Evolutionary conservation across 2,797 vertebrate genomes (phyloP), one percentile per base, ranked within the genome.

Genomic region (Antrozous pallidus): DNA sequence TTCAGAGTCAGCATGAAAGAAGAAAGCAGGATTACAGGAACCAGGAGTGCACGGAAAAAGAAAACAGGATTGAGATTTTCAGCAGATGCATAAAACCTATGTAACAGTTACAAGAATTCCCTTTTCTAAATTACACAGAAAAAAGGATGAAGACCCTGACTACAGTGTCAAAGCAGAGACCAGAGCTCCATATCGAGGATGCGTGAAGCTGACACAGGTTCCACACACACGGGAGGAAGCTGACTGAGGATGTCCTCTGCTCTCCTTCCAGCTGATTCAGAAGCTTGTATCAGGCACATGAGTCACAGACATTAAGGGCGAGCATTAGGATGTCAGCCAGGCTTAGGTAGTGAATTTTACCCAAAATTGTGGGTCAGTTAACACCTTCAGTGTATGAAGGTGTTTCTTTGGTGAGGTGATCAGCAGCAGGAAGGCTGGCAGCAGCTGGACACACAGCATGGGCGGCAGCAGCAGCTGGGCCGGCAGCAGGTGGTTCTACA

Each of bases 171-270:
- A 47, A 79, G 24, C 36, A 8, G 13, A 73, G 63, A 13, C 8
- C 26, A 40, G 3, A 2, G 5, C 26, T 54, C 22, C 1, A 3
- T 0, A 1, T 4, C 0, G 1, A 80, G 28, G 22, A 36, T 26
- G 33, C 36, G 10, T 0, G 1, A 61, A 45, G 17, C 54, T 61
- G 42, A 10, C 8, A 40, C 20, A 8, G 2, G 33, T 14, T 1
- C 6, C 8, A 54, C 20, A 6, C 2, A 7, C 6, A 20, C 0
- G 12, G 8, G 16, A 22, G 2, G 16, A 70, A n/a, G 36, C 38
- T 47, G 42, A 45, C 0, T 6, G 45, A 17, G 5, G 10, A 54
- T 17, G 12, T 61, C 11, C 17, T 20, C 31, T 83, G 18, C 13
- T 3, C 4, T 9, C 6, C 56, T 5, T 31, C 7, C 3, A 17